Conservation (phyloP, 2,797 vertebrate genomes). For the Pangasius larnaudii region DNA sequence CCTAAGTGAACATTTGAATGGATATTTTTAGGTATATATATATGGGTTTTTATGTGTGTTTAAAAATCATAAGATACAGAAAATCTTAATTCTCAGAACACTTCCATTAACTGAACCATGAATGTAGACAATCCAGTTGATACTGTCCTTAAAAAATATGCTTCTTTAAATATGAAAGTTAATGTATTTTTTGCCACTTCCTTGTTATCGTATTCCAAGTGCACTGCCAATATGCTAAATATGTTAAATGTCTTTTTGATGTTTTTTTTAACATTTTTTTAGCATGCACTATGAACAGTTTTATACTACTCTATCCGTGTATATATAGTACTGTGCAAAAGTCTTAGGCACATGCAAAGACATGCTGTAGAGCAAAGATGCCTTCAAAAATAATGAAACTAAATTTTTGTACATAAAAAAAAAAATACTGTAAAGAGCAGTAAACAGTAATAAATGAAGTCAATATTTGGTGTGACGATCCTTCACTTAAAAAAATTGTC, state of each 20-base stretch:
- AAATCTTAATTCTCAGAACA: not conserved
- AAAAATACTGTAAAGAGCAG: too few species aligned
- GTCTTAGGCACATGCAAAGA: too few species aligned
- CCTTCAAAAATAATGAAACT: too few species aligned
- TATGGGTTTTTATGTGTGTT: not conserved
- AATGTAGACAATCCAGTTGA: conserved; percentile 34
- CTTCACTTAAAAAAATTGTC: too few species aligned
- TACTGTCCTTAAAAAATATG: conserved; percentile 3
- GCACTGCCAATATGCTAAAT: conserved; percentile 14
- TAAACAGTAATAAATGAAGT: too few species aligned
- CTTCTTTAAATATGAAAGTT: conserved; percentile 6
- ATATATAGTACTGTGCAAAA: not conserved
- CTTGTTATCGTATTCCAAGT: conserved; percentile 5
- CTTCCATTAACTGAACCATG: conserved; percentile 35
- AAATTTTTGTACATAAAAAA: too few species aligned
- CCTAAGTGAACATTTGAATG: not conserved
- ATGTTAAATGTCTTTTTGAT: not conserved
- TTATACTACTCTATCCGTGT: not conserved
- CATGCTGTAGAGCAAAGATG: too few species aligned
- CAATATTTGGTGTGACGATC: too few species aligned
- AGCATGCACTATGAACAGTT: conserved; percentile 31
- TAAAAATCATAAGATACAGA: not conserved
- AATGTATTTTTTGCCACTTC: not conserved
- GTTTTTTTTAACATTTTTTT: not conserved
- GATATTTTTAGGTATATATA: not conserved